Base-by-base conservation (phyloP, 2,113 vertebrate genomes). In the Siphamia tubifer region DNA sequence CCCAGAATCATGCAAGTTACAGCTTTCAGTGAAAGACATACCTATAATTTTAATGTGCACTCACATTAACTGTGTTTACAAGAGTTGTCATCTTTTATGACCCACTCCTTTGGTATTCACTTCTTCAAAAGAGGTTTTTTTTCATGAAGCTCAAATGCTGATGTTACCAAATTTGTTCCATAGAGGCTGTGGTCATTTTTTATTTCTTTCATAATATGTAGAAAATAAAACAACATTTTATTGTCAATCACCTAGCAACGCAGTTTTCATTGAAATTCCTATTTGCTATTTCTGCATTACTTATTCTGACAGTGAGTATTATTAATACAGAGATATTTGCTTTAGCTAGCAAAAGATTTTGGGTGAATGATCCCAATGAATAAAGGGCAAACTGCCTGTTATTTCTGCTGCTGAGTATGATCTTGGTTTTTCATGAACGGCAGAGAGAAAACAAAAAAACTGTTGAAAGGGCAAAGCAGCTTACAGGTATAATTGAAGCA, bases 401-500 rank as follows among this genome's bases (percentile, higher is more conserved):
- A 27, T 48, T 36, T 58, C 4, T 38, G 38, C 36, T 16, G 68
- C 23, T 57, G 15, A 28, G 31, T 42, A 32, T 53, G 30, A 57
- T 21, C 1, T 21, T 36, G 21, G 17, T 51, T 70, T 60, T n/a
- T n/a, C 40, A 66, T 64, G 11, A 68, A 66, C 21, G 58, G 25
- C 13, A 13, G 25, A 60, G 23, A 32, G 12, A 17, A 71, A 57
- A 57, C 12, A 28, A 19, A 42, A 6, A 36, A 17, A 4, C 2
- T 43, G 28, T 10, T 69, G 19, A 40, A 68, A 75, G 52, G 57
- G 17, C 61, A 62, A 40, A 81, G 21, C 12, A 15, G 66, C 42
- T 68, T 48, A 58, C 56, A 70, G 58, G 60, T 60, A 51, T 62
- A 79, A 71, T 23, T 72, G 49, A 25, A 73, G 42, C 21, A 42